These are phyloP conservation scores for Thecocarcelia acutangulata DNA, from an alignment of 2,888 invertebrate species.

Conservation along the genomic window DNA sequence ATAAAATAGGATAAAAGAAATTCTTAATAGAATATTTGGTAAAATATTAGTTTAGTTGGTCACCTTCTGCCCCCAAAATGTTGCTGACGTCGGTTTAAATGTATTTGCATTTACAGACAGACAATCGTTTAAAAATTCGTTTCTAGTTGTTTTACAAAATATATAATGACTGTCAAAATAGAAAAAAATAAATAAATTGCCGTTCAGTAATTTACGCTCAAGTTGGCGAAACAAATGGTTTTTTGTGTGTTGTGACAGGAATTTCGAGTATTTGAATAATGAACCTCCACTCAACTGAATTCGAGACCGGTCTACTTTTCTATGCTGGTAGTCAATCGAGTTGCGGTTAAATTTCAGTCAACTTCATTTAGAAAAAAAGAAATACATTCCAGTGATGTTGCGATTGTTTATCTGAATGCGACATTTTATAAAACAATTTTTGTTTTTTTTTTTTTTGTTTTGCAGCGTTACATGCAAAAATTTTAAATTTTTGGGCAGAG, in stretches of 20 bases:
- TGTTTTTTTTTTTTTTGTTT: conserved; percentile 1
- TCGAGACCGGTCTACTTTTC: conserved; percentile 7
- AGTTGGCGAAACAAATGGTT: conserved; percentile 64
- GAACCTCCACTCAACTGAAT: conserved; percentile 48
- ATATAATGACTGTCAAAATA: conserved; percentile 18
- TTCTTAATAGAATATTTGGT: no score
- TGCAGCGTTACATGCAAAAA: conserved; percentile 21
- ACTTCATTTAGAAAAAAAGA: conserved; percentile 31
- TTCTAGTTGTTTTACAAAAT: conserved; percentile 3
- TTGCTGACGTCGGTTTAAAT: no score
- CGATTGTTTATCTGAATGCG: conserved; percentile 1
- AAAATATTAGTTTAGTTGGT: conserved; percentile 27
- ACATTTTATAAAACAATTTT: conserved; percentile 20
- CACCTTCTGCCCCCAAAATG: background rate
- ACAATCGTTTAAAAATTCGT: conserved; percentile 7
- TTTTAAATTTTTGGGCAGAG: conserved; percentile 3
- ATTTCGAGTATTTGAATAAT: conserved; percentile 69
- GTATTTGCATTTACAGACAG: background rate
- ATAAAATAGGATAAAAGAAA: no score
- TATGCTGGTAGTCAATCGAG: background rate
- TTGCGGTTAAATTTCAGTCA: conserved; percentile 18
- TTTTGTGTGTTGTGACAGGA: conserved; percentile 59
- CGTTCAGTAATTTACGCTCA: conserved; percentile 63
- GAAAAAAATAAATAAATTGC: conserved; percentile 16
- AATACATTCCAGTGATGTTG: background rate